Evolutionary conservation across 2,888 invertebrate genomes (phyloP), one percentile per base, ranked within the genome.

Genomic region (Sphinx pinastri): DNA sequence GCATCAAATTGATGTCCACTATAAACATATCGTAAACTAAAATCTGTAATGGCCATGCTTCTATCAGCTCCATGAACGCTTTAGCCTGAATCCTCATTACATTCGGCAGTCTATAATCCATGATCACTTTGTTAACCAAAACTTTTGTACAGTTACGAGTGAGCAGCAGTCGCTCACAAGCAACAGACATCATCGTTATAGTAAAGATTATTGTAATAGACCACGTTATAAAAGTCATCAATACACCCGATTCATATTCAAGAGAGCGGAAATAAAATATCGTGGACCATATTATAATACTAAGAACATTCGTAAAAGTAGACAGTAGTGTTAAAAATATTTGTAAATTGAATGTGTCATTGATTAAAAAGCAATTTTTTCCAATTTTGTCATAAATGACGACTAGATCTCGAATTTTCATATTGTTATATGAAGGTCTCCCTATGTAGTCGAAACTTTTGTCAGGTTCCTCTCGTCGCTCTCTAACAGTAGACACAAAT

Each of bases 21-120:
- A 85, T 78, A 72, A 89, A 87, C 86, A 91, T 86, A 70, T 88
- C 85, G 60, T 85, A 90, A 13, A 87, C 78, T 45, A 74, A 82
- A 16, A 87, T 80, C 0, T 79, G 75, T 45, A 88, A 73, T 7
- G 86, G 81, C 87, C 88, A 89, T 0, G 86, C 82, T 49, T 88
- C 84, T 31, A 87, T 81, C 4, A 89, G 68, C 55, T 87, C 83
- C 80, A 87, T 84, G 68, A 90, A 90, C 5, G 85, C 82, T 75
- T 90, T 90, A 4, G 87, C 86, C 76, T 89, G 86, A 12, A 82
- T 75, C 68, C 88, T 77, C 79, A 86, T 84, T 2, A 73, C 73
- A 69, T 79, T 82, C 1, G 88, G 86, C 0, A 88, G 75, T 19
- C 84, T 82, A 67, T 90, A 89, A 72, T 87, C 82, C 84, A 88